Evolutionary conservation across 2,888 invertebrate species (phyloP).

Genomic region (Ophion ellenae): DNA sequence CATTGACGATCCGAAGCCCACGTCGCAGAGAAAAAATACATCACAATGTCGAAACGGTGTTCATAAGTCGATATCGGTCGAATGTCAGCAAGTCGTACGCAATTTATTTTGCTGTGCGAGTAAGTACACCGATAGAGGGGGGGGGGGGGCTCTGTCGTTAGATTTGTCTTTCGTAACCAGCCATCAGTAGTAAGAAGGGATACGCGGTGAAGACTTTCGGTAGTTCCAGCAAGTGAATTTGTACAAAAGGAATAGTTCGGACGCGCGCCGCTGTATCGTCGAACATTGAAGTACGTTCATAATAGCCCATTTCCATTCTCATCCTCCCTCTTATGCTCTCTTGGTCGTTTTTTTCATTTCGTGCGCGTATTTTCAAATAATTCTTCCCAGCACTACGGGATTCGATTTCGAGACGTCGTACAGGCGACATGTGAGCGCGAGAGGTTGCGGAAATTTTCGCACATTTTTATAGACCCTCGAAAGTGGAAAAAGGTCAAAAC

Average conservation of each 20-base stretch:
- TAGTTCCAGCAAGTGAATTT: conserved; percentile 13
- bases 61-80: conserved; percentile 5
- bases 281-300: conserved; percentile 13
- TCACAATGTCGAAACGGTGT: not conserved
- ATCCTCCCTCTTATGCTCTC: not conserved
- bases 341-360: not conserved
- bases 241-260: conserved; percentile 2
- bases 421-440: too few relatives aligned
- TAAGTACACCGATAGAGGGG: not conserved
- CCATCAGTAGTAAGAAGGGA: too few relatives aligned
- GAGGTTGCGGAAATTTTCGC: too few relatives aligned
- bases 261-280: conserved; percentile 6
- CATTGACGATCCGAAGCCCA: not conserved
- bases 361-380: not conserved
- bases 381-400: conserved; percentile 6
- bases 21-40: not conserved
- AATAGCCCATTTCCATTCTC: not conserved
- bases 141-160: not conserved
- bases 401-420: too few relatives aligned
- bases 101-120: not conserved
- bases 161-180: not conserved
- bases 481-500: too few relatives aligned
- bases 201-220: conserved; percentile 13
- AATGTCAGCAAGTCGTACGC: not conserved
- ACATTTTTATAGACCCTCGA: too few relatives aligned